Percentiles rank a stretch among this genome's conserved stretches.
Evolutionary conservation across 1,140 invertebrate species (phyloP).

Genomic region (Probaryconus sp.): DNA sequence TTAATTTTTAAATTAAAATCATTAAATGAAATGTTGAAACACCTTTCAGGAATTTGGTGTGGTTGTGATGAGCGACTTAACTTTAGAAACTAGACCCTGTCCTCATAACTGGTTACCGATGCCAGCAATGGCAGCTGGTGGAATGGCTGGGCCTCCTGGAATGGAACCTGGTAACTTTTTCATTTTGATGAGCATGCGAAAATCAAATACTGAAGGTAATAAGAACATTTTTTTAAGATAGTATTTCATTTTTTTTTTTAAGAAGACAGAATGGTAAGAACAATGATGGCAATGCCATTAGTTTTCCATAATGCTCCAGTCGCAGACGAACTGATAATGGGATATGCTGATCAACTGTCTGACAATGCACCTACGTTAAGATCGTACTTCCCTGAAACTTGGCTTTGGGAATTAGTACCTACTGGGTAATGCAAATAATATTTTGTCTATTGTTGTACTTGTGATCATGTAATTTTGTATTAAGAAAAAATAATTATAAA

Average conservation of each 20-base stretch:
- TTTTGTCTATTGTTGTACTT: no score
- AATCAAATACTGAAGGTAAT: no score
- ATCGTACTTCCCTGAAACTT: constrained; percentile 84
- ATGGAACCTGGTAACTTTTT: constrained; percentile 64
- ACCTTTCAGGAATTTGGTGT: constrained; percentile 77
- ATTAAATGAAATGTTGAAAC: constrained; percentile 25
- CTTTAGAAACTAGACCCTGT: constrained; percentile 79
- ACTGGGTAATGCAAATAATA: no score
- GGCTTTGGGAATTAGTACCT: constrained; percentile 82
- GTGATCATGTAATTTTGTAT: no score
- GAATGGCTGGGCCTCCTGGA: constrained; percentile 11
- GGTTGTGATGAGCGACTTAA: constrained; percentile 79
- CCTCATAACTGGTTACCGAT: constrained; percentile 56
- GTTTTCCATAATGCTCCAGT: constrained; percentile 63
- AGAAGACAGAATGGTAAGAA: constrained; percentile 67
- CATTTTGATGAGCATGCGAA: no score
- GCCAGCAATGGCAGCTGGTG: no score
- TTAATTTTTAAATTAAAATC: background rate
- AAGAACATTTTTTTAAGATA: no score
- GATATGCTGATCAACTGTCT: constrained; percentile 70
- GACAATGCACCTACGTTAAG: constrained; percentile 73
- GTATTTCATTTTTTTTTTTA: constrained; percentile 9
- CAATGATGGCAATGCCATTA: constrained; percentile 70
- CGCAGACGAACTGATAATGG: constrained; percentile 62
- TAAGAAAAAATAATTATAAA: no score